These are phyloP conservation scores for Tachysurus fulvidraco DNA, from an alignment of 2,113 vertebrate genomes.

Conservation along the genomic window DNA sequence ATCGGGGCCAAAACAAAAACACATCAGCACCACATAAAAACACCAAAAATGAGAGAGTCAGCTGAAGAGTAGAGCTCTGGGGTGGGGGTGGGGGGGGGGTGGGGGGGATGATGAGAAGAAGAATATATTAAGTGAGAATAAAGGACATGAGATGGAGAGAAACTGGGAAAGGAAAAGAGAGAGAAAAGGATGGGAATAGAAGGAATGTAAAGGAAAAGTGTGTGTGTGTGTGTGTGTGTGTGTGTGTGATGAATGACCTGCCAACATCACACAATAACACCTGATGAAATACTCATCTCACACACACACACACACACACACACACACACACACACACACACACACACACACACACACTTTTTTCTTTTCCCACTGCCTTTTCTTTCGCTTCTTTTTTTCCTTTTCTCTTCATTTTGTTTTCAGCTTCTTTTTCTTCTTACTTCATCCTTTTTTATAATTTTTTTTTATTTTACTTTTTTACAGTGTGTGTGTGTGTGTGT, in stretches of 20 bases:
- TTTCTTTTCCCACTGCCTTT: no score
- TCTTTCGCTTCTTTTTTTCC: neutral
- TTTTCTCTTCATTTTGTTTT: neutral
- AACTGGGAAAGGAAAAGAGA: neutral
- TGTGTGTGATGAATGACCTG: constrained; percentile 3
- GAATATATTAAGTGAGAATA: no score
- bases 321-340: neutral
- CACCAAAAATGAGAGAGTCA: neutral
- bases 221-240: neutral
- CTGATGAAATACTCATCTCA: neutral
- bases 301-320: neutral
- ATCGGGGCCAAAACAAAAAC: neutral
- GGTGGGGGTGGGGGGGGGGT: neutral
- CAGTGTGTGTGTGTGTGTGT: constrained; percentile 2
- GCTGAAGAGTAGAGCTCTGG: neutral
- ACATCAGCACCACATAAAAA: neutral
- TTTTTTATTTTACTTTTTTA: neutral
- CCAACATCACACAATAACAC: neutral
- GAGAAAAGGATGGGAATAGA: neutral
- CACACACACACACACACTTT: neutral
- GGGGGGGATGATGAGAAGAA: neutral
- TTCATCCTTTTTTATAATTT: constrained; percentile 34
- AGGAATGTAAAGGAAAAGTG: neutral
- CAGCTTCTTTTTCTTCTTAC: neutral
- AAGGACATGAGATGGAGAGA: neutral